Base-by-base conservation (phyloP, 2,113 vertebrate species). In the Callocephalon fimbriatum region DNA sequence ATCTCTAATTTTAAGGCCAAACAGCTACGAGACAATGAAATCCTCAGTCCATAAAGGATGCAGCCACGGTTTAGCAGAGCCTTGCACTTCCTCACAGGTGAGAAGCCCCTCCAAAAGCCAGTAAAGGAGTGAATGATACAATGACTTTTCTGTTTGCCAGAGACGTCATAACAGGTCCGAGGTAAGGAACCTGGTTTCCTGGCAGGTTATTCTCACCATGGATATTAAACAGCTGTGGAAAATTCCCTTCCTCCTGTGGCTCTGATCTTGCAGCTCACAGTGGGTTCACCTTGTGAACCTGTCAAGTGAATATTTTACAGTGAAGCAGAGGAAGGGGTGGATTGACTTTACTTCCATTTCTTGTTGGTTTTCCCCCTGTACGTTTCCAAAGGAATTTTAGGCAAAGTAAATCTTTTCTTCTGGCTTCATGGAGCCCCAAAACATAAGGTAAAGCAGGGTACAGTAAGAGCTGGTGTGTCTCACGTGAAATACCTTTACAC, bases 41-140 rank as follows among this genome's bases (percentile, higher is more conserved):
- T 68, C 58, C 31, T 72, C 19, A 4, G 37, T 50, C 35, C 63
- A 1, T 47, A 29, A 62, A 42, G 53, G 53, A 51, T 37, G 15
- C 20, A 51, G 42, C 53, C 40, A 7, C 0, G 2, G 58, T 65
- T 56, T 38, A 70, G 31, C 68, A 47, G 44, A 61, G 38, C 17
- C 6, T 21, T 12, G 3, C 21, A 38, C 63, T 3, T 25, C 32
- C 17, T 75, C 38, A 37, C 25, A 48, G 48, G 47, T 25, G 61
- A 54, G 65, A 73, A 85, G 70, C 59, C 47, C 3, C 0, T 27
- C 56, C 47, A 23, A 72, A 59, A 66, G 26, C 73, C 73, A 56
- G n/a, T 0, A 45, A 35, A 40, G 26, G 31, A 12, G 29, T 16
- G 71, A 50, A 35, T 0, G 0, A 12, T 29, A 19, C 1, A 0